Evolutionary conservation across 1,140 invertebrate species (phyloP), one percentile per base, ranked within the genome.

Genomic region (Pachyrhynchus sulphureomaculatus): DNA sequence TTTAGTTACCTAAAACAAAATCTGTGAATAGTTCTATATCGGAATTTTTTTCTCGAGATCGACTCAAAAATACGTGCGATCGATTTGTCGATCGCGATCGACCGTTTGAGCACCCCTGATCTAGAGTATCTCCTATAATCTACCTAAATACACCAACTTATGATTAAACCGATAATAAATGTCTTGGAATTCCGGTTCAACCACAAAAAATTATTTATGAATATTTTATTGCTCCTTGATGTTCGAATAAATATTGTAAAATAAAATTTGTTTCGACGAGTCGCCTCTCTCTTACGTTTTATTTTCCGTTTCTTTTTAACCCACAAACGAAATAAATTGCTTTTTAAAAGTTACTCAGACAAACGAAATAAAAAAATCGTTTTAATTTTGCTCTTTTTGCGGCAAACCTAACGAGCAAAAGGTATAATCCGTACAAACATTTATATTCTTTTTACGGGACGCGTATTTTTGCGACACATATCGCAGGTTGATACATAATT

Each of bases 301-400:
- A 37, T 53, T 53, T 53, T 53, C 17, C 33, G 21, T 37, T 39
- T 13, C 23, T 29, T 13, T 53, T 53, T 23, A 17, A 15, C 36
- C 34, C 15, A 39, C 33, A 24, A 53, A 39, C 23, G 34, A 53
- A 53, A 53, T 53, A 53, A 53, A 53, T 39, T 53, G 29, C 49
- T 53, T 53, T 53, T 39, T 53, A 53, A 53, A 53, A 53, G 49
- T 53, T 8, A 8, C 15, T 6, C 26, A 49, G 47, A 49, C 33
- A 49, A 49, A 33, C 47, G n/a, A 17, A 49, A 49, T n/a, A n/a
- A n/a, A n/a, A 49, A 49, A 49, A 32, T 21, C 17, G 18, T 33
- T 32, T 17, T 32, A 5, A 18, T 49, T 49, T 33, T 23, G 49
- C 17, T 23, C 49, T 12, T 37, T 53, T 53, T 39, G 33, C 32